These are phyloP conservation scores for Gymnogyps californianus DNA, from an alignment of 2,113 vertebrate species.

Conservation along the genomic window DNA sequence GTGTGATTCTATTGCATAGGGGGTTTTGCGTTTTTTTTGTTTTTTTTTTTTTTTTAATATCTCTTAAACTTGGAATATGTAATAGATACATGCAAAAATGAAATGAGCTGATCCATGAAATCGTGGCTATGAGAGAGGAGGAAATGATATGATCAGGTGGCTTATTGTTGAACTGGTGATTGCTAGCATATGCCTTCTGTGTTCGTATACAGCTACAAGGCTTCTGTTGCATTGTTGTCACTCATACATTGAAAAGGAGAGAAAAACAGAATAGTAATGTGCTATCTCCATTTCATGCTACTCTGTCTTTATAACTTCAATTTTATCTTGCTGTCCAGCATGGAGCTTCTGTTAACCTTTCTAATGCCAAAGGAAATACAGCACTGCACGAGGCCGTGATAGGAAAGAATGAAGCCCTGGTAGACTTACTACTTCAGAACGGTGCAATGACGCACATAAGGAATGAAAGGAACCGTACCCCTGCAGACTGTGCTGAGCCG, in stretches of 20 bases:
- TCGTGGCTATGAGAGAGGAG: neutral
- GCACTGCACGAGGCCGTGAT: constrained; percentile 88
- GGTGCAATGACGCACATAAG: constrained; percentile 76
- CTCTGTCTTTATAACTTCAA: neutral
- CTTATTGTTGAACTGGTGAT: neutral
- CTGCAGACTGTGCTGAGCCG: constrained; percentile 83
- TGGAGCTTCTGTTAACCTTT: constrained; percentile 80
- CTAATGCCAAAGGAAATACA: constrained; percentile 85
- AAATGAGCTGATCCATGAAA: neutral
- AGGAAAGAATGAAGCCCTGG: constrained; percentile 72
- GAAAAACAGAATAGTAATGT: neutral
- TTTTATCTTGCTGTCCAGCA: constrained; percentile 67
- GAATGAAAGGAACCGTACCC: constrained; percentile 82
- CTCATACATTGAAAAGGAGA: neutral
- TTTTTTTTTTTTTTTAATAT: neutral
- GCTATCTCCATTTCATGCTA: neutral
- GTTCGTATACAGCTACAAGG: fast-evolving
- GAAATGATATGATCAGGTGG: neutral
- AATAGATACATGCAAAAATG: neutral
- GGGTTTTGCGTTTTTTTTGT: neutral
- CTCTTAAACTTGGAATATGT: neutral
- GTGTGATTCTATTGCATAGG: neutral
- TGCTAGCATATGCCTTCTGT: neutral
- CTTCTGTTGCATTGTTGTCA: neutral
- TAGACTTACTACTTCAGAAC: constrained; percentile 81